A percentile compares a stretch with the other conserved stretches of the same genome.
Evolutionary conservation across 2,888 invertebrate species (phyloP).

Genomic region (Chalcosyrphus nemorum): DNA sequence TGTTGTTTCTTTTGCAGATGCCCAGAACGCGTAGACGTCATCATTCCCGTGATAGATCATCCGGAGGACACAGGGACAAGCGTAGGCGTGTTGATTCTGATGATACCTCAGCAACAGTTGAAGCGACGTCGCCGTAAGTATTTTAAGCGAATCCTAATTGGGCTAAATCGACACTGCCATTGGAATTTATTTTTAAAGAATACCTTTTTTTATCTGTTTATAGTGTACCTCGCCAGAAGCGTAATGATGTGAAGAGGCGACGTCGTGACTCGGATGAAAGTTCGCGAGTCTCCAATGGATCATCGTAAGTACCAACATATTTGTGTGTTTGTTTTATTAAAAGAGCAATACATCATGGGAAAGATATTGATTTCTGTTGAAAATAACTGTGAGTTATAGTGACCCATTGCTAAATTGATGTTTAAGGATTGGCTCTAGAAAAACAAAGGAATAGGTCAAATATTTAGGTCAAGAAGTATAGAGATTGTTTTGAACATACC

Average conservation of each 20-base stretch:
- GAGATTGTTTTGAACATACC: background rate
- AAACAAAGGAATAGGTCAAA: background rate
- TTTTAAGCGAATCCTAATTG: slow-evolving; percentile 29
- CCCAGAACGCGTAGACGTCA: slow-evolving; percentile 92
- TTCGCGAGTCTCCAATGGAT: slow-evolving; percentile 81
- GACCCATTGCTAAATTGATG: slow-evolving; percentile 36
- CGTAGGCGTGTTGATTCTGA: slow-evolving; percentile 87
- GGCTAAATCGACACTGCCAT: slow-evolving; percentile 23
- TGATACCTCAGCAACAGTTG: slow-evolving; percentile 81
- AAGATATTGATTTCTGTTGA: slow-evolving; percentile 14
- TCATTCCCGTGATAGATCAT: slow-evolving; percentile 86
- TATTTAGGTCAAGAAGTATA: background rate
- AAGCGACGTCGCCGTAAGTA: slow-evolving; percentile 81
- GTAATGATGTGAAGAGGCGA: slow-evolving; percentile 83
- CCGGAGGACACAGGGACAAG: slow-evolving; percentile 83
- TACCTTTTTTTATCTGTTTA: background rate
- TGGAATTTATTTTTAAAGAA: background rate
- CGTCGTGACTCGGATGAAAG: slow-evolving; percentile 85
- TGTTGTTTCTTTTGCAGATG: slow-evolving; percentile 85
- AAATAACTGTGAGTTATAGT: slow-evolving; percentile 27
- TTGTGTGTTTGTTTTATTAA: slow-evolving; percentile 13
- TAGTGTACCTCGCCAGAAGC: slow-evolving; percentile 78
- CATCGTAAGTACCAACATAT: slow-evolving; percentile 78
- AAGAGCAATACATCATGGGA: background rate
- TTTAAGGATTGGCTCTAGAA: slow-evolving; percentile 12